Evolutionary conservation across 2,113 vertebrate genomes (phyloP), one percentile per base, ranked within the genome.

Genomic region (Heptranchias perlo): DNA sequence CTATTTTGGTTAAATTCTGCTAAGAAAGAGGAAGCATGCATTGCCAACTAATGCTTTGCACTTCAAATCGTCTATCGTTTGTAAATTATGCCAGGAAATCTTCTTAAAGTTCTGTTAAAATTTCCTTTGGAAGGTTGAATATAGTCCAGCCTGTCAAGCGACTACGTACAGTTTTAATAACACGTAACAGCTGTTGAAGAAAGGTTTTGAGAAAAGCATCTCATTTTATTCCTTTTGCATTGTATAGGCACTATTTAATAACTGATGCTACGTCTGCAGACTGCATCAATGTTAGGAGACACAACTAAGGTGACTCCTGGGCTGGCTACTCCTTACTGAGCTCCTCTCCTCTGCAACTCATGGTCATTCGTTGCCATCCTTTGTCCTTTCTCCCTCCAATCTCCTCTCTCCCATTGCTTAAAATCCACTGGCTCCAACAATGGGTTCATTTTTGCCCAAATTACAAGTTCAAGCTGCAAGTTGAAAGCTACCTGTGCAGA

Each of bases 1-100:
- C 96, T 97, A 97, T 98, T 98, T 98, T 98, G 98, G 98, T 98
- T 98, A 98, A 98, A 98, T 98, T 98, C 44, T 98, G 98, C 98
- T 98, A 96, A 97, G 96, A 98, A 98, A 98, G 97, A 98, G 97
- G 97, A 98, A 98, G 98, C 98, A 98, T 98, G 98, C 98, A 98
- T 98, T 99, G 98, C 98, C 98, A 99, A 98, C 98, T 98, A 98
- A 99, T 99, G 98, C 98, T 98, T 98, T 98, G 98, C 98, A 98
- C 98, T 98, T 98, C 98, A 98, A 98, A 98, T 98, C 98, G 97
- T 98, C 97, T 23, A 93, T 98, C 98, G 97, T 97, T 95, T 98
- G 98, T 99, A 99, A 99, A 99, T 99, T 98, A 98, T 97, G 97
- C 96, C 96, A 97, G 97, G 97, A 97, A 98, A 98, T 98, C 98